phyloP scores from a whole-genome alignment of 2,113 vertebrate genomes.

The Daphoenositta chrysoptera region DNA sequence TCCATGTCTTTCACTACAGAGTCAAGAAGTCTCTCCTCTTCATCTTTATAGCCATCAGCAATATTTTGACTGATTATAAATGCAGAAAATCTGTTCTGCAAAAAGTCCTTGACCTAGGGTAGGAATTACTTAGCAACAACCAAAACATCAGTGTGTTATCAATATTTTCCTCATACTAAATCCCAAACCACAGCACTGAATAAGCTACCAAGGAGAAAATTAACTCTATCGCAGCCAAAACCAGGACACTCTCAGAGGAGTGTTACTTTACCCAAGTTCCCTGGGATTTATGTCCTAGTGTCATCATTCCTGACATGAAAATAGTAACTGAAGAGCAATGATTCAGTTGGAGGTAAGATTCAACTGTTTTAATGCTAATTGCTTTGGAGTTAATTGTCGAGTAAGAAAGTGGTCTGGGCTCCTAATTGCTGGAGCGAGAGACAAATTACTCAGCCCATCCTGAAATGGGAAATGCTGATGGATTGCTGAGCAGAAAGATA shows the following conservation, averaged over 20 bases:
- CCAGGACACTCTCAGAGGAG: not conserved
- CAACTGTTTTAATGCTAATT: not conserved
- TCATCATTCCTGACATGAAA: not conserved
- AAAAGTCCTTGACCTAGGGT: not conserved
- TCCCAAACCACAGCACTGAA: not conserved
- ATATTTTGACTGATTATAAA: not conserved
- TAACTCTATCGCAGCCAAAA: not conserved
- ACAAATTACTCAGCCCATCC: not conserved
- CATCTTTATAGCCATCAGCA: not conserved
- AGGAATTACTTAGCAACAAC: not conserved
- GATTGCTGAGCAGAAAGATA: not conserved
- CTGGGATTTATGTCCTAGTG: not conserved
- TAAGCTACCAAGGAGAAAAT: not conserved
- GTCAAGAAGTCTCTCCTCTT: constrained; percentile 24
- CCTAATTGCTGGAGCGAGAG: not conserved
- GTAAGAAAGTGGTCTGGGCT: not conserved
- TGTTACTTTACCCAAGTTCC: not conserved
- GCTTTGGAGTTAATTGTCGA: not conserved
- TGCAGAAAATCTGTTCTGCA: not conserved
- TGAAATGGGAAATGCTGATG: not conserved
- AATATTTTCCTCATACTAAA: not conserved
- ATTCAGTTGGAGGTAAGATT: not conserved
- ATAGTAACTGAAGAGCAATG: not conserved
- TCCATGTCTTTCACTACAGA: constrained; percentile 81
- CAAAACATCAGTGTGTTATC: not conserved